These are phyloP conservation scores for Pogonus chalceus DNA, from an alignment of 1,140 invertebrate species.

Conservation along the genomic window DNA sequence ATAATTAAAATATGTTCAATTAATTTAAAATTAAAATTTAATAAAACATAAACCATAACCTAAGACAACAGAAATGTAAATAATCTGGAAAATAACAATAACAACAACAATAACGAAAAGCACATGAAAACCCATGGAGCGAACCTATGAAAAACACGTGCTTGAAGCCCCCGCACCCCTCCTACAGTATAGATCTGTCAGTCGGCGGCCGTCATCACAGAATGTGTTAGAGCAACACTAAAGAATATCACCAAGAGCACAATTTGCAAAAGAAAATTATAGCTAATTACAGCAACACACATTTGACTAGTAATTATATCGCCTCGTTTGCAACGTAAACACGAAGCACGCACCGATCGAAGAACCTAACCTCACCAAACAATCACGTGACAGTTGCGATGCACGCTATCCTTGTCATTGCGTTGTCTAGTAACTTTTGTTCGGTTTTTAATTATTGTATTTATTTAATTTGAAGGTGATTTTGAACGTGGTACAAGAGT, in stretches of 20 bases:
- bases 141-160: background rate
- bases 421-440: background rate
- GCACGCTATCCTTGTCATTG: background rate
- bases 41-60: background rate
- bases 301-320: background rate
- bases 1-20: background rate
- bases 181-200: background rate
- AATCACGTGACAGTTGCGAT: background rate
- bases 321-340: background rate
- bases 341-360: background rate
- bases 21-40: background rate
- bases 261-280: background rate
- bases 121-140: background rate
- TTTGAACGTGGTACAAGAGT: conserved; percentile 10
- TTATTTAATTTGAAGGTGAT: conserved; percentile 6
- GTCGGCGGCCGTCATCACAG: background rate
- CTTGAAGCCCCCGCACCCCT: background rate
- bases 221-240: background rate
- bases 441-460: conserved; percentile 8
- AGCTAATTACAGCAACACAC: background rate
- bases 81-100: background rate
- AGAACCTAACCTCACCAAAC: background rate
- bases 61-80: background rate
- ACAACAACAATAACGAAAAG: background rate
- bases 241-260: background rate